These are phyloP conservation scores for Eupsilia transversa DNA, from an alignment of 2,888 invertebrate genomes.

Conservation along the genomic window DNA sequence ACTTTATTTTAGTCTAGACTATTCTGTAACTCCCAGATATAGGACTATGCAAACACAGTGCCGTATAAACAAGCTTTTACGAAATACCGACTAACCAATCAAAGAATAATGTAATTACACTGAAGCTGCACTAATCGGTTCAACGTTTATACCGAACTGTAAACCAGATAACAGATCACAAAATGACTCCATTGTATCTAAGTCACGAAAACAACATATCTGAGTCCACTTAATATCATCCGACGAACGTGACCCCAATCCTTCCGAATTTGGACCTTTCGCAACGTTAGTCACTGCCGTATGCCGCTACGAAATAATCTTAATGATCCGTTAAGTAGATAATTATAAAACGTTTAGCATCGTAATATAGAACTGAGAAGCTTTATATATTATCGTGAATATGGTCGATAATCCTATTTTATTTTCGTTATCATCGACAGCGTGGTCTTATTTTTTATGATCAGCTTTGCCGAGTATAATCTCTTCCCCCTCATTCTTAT, in stretches of 20 bases:
- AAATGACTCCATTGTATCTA: conserved; percentile 59
- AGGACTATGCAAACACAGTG: not conserved
- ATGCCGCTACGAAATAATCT: conserved; percentile 53
- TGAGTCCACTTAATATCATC: conserved; percentile 83
- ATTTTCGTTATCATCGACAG: conserved; percentile 41
- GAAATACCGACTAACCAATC: conserved; percentile 9
- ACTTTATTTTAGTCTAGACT: not conserved
- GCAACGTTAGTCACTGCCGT: conserved; percentile 51
- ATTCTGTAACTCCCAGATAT: not conserved
- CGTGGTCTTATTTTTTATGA: conserved; percentile 41
- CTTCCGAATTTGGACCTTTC: conserved; percentile 73
- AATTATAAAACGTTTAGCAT: conserved; percentile 65
- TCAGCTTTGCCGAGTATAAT: conserved; percentile 32
- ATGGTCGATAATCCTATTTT: conserved; percentile 47
- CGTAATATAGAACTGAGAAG: conserved; percentile 43
- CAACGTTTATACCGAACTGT: conserved; percentile 11
- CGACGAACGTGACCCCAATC: conserved; percentile 86
- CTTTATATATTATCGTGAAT: conserved; percentile 46
- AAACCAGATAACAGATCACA: conserved; percentile 54
- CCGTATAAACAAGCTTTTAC: not conserved
- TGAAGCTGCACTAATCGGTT: conserved; percentile 24
- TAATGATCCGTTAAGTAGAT: conserved; percentile 56
- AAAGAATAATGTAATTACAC: conserved; percentile 30
- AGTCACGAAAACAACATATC: conserved; percentile 86
- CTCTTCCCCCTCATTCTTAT: conserved; percentile 32